Conservation (phyloP, 2,888 invertebrate species). For the Pyralis farinalis region DNA sequence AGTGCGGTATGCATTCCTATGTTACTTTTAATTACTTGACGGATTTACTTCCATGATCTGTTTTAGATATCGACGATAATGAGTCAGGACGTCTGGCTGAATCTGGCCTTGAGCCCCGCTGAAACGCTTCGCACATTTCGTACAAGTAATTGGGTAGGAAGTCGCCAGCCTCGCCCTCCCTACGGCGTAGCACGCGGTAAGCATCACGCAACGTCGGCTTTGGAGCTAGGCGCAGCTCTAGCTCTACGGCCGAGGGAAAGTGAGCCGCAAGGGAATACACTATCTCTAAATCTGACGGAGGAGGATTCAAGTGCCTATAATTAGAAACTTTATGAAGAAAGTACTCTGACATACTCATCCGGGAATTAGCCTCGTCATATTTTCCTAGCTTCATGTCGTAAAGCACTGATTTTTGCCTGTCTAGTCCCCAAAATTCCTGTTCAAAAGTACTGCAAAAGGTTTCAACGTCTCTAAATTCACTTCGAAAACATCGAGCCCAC, state of each 20-base stretch:
- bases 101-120: conserved; percentile 61
- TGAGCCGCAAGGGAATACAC: conserved; percentile 73
- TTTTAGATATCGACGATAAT: conserved; percentile 33
- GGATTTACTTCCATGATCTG: conserved; percentile 38
- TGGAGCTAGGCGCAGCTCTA: conserved; percentile 68
- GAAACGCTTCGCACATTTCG: conserved; percentile 75
- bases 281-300: conserved; percentile 72
- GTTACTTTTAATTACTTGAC: conserved; percentile 25
- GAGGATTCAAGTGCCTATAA: conserved; percentile 65
- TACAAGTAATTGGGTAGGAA: conserved; percentile 73
- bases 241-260: conserved; percentile 67
- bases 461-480: conserved; percentile 57
- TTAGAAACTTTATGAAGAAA: conserved; percentile 72
- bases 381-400: conserved; percentile 73
- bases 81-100: conserved; percentile 53
- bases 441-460: conserved; percentile 64
- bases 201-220: conserved; percentile 72
- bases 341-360: conserved; percentile 71
- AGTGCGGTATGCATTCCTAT: conserved; percentile 4
- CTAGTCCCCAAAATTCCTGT: conserved; percentile 71
- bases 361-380: conserved; percentile 54
- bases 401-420: conserved; percentile 65
- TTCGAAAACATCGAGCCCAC: conserved; percentile 72
- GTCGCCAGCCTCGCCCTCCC: conserved; percentile 66
- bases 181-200: conserved; percentile 64